Percentiles rank a stretch among this genome's conserved stretches.
phyloP scores from a whole-genome alignment of 2,113 vertebrate genomes.

The Pollimyrus isidori region DNA sequence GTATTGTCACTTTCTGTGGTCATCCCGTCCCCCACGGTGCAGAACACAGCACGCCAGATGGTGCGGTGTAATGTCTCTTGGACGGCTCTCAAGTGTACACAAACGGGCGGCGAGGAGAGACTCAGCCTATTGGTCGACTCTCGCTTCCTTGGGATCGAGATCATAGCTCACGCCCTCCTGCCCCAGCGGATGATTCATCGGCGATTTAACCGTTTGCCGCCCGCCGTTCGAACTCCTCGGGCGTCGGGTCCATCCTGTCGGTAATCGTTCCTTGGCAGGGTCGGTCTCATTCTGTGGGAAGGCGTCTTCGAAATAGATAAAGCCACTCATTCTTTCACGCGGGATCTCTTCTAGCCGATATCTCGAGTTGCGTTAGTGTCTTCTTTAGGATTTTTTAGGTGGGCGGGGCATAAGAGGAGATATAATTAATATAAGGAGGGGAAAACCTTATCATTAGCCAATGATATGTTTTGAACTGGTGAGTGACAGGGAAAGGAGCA shows the following conservation, averaged over 20 bases:
- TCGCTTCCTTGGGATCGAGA: background rate
- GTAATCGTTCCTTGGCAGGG: background rate
- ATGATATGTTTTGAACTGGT: background rate
- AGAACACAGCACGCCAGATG: slow-evolving; percentile 39
- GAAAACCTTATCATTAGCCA: background rate
- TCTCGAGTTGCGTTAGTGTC: background rate
- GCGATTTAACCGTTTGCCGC: slow-evolving; percentile 13
- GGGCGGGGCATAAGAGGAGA: background rate
- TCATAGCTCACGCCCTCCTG: slow-evolving; percentile 16
- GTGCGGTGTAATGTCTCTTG: slow-evolving; percentile 18
- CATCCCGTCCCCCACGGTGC: background rate
- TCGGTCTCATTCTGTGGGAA: background rate
- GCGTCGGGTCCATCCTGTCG: background rate
- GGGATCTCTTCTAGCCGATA: background rate
- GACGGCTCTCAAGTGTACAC: slow-evolving; percentile 14
- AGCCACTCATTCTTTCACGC: background rate
- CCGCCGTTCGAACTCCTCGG: background rate
- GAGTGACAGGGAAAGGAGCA: background rate
- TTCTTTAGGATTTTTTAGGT: background rate
- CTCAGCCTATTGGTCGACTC: slow-evolving; percentile 38
- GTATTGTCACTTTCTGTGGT: background rate
- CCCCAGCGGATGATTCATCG: slow-evolving; percentile 28
- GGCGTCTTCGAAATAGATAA: background rate
- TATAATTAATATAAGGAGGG: background rate
- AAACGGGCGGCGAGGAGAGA: slow-evolving; percentile 34